These are phyloP conservation scores for Peromyscus melanophrys DNA, from an alignment of 2,797 vertebrate species.

Conservation along the genomic window DNA sequence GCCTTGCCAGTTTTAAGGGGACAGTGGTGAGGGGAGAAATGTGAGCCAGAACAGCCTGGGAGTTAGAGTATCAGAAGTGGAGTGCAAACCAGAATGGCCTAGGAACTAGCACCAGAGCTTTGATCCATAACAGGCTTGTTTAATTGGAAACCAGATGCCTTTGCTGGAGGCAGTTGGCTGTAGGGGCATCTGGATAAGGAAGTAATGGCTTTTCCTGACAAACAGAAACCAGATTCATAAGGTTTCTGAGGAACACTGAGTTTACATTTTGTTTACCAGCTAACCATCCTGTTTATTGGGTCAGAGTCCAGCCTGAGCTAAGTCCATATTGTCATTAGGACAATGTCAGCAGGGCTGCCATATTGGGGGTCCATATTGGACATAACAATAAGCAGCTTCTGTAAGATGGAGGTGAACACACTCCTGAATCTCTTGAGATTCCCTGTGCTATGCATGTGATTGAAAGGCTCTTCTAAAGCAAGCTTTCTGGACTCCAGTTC, in stretches of 20 bases:
- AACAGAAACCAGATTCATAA: neutral
- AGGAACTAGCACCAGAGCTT: neutral
- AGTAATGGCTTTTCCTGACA: neutral
- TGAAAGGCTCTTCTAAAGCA: neutral
- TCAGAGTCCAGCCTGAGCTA: neutral
- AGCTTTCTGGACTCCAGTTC: neutral
- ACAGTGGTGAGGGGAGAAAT: neutral
- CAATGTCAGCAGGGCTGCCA: neutral
- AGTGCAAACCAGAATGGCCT: neutral
- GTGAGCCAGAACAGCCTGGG: neutral
- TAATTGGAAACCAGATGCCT: neutral
- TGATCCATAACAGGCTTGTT: neutral
- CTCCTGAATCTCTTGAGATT: conserved; percentile 3
- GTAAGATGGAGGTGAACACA: neutral
- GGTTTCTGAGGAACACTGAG: neutral
- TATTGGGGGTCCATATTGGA: neutral
- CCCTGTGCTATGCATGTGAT: neutral
- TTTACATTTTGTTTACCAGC: neutral
- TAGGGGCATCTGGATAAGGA: neutral
- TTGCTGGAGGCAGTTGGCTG: neutral
- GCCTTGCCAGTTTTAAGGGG: neutral
- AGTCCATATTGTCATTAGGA: neutral
- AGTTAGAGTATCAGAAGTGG: neutral
- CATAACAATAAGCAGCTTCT: neutral
- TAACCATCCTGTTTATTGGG: neutral